Base-by-base conservation (phyloP, 2,797 vertebrate genomes). In the Emydoidea blandingii region DNA sequence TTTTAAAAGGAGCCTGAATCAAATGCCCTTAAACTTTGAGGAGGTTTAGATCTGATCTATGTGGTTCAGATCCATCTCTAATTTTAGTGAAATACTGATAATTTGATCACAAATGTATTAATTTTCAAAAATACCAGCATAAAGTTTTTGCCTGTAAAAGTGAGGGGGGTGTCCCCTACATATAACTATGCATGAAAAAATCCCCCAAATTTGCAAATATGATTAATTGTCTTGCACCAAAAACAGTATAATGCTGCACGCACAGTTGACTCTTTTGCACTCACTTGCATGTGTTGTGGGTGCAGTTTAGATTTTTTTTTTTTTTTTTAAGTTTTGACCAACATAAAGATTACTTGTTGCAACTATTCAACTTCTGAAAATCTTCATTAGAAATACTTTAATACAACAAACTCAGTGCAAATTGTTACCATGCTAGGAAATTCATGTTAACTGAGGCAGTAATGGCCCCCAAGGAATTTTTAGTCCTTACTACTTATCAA, bases 401-500 rank as follows among this genome's bases (percentile, higher is more conserved):
- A n/a, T 8, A 37, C 8, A 37, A 68, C n/a, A 21, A 37, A 68
- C 9, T 68, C 19, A 37, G 9, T 68, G 65, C n/a, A 68, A 37
- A 68, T 68, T 68, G 65, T 21, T 8, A 68, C 65, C 65, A 68
- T 21, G 34, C 34, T 37, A 68, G 65, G 65, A 68, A n/a, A n/a
- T 37, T 68, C 34, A n/a, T 89, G 37, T 53, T 84, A 85, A 29
- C 65, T 52, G 85, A 27, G 29, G 2, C 0, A 0, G 23, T 57
- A 81, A 80, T 54, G 11, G 41, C 82, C 59, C 18, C n/a, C 65
- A 49, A 80, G 21, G 18, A 37, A 91, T 52, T 7, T 82, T 47
- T 91, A 89, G 6, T 89, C 68, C 31, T 89, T 91, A n/a, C 19
- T 94, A 41, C 29, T 87, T 62, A 21, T 68, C 74, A 89, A 81